Conservation (phyloP, 2,113 vertebrate genomes). For the Ameiurus melas region DNA sequence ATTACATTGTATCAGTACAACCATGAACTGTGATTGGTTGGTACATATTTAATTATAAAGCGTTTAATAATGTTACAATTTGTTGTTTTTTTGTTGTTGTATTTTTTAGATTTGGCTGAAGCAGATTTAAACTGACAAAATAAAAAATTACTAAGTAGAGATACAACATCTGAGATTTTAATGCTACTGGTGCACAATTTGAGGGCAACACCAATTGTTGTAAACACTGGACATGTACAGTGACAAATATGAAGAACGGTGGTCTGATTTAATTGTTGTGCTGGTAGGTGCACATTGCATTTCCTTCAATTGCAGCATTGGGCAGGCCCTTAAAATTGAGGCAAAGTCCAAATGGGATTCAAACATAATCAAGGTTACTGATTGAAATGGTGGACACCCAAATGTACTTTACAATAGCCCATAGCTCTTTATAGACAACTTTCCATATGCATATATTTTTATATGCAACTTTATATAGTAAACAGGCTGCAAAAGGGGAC, state of each 20-base stretch:
- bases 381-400: not conserved
- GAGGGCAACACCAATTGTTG: not conserved
- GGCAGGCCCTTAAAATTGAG: not conserved
- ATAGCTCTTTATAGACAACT: no score
- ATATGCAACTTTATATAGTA: no score
- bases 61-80: not conserved
- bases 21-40: not conserved
- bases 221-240: not conserved
- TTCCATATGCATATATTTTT: no score
- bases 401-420: no score
- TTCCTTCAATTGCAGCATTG: not conserved
- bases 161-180: not conserved
- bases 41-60: not conserved
- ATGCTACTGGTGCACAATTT: not conserved
- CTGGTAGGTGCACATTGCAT: not conserved
- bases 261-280: not conserved
- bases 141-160: not conserved
- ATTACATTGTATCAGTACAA: not conserved
- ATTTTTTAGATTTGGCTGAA: not conserved
- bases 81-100: no score
- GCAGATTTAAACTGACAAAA: not conserved
- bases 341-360: not conserved
- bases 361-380: not conserved
- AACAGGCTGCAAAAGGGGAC: no score
- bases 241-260: not conserved